Evolutionary conservation across 2,888 invertebrate genomes (phyloP), one percentile per base, ranked within the genome.

Genomic region (Molorchus minor): DNA sequence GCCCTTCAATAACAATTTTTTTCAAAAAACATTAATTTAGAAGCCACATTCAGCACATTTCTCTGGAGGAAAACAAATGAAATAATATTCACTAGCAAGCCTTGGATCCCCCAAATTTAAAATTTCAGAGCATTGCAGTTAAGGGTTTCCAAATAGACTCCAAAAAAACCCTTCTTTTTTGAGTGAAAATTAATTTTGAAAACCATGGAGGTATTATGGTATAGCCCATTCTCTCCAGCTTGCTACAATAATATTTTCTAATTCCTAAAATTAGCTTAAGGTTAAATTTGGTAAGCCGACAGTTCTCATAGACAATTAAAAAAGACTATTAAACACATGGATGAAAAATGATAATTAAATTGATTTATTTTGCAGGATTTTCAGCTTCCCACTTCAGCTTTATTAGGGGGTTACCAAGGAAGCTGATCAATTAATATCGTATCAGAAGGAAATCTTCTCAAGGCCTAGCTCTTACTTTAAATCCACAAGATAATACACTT

Each of bases 401-500:
- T 94, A 86, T 87, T 1, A 85, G 88, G 1, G 93, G 93, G 0
- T 92, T 93, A 0, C 84, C 87, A 1, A 85, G 88, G 0, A 87
- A 87, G 66, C 88, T 29, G 86, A 89, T 21, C 87, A 88, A 64
- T 78, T 93, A 49, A 92, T 92, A 0, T 89, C 93, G 0, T 86
- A 90, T 92, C 5, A 93, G 93, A 0, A 88, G 88, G 72, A 93
- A 94, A 79, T 91, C 93, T 0, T 93, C 93, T 0, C 93, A 93
- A 77, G 93, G 93, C 3, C 83, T 93, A 5, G 90, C 89, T 0
- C 73, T 93, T 16, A 85, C 89, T 0, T 85, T 92, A 0, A 89
- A 92, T 65, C 87, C 88, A 0, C 81, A 83, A 0, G 91, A 91
- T 68, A 89, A 91, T 61, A 87, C 89, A 29, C 84, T 94, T 53